Percentiles rank a stretch among this genome's conserved stretches.
These are phyloP conservation scores for Calyptomena viridis DNA, from an alignment of 2,113 vertebrate species.

Conservation along the genomic window DNA sequence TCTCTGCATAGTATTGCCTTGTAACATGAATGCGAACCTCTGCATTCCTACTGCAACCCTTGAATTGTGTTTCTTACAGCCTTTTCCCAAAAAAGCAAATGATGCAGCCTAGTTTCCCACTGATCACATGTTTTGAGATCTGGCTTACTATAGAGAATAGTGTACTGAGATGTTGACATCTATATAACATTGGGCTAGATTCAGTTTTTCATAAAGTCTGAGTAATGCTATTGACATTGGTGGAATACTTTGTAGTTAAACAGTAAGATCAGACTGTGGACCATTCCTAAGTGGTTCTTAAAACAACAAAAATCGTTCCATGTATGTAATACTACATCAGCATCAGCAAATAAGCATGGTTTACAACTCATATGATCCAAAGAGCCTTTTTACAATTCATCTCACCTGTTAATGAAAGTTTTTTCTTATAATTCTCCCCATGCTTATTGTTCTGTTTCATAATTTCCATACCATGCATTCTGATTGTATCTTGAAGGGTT, in stretches of 20 bases:
- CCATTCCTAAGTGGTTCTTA: not conserved
- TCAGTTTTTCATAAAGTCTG: not conserved
- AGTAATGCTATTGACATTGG: not conserved
- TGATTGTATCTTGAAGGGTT: not conserved
- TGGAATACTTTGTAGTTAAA: not conserved
- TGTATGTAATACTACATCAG: not conserved
- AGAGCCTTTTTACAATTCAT: not conserved
- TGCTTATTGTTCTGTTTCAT: not conserved
- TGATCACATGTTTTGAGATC: not conserved
- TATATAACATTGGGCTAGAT: fast-evolving
- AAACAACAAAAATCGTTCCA: not conserved
- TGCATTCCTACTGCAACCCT: not conserved
- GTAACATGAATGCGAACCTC: not conserved
- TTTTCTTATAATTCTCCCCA: not conserved
- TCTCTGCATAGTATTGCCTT: not conserved
- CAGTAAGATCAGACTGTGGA: not conserved
- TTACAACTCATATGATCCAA: not conserved
- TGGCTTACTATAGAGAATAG: not conserved
- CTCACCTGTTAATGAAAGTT: not conserved
- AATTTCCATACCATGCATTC: not conserved
- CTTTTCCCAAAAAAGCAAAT: not conserved
- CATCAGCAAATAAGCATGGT: not conserved
- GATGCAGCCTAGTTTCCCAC: not conserved
- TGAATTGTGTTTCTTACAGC: not conserved
- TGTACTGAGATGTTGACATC: not conserved